Conservation (phyloP, 2,113 vertebrate species). For the Eolophus roseicapilla region DNA sequence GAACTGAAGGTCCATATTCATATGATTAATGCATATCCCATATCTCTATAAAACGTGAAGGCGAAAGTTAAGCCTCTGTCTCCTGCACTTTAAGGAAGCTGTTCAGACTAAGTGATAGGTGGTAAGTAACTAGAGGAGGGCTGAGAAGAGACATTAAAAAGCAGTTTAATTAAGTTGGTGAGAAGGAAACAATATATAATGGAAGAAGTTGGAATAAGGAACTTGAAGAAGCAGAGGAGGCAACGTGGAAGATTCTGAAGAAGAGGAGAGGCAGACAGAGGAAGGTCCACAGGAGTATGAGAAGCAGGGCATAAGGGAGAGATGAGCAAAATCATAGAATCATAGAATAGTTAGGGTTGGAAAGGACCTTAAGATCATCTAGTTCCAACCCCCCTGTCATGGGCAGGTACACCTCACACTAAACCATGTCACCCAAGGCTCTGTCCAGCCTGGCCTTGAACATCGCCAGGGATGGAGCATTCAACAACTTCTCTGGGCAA, state of each 20-base stretch:
- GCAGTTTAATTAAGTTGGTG: neutral
- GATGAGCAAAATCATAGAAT: neutral
- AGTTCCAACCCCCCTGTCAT: too few species aligned
- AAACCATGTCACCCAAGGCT: too few species aligned
- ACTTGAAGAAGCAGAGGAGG: neutral
- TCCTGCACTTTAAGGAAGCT: neutral
- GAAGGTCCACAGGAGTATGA: neutral
- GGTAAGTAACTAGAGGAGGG: neutral
- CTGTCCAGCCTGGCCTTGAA: too few species aligned
- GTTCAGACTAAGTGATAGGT: neutral
- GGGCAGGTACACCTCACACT: too few species aligned
- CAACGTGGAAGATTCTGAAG: neutral
- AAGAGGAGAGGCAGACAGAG: neutral
- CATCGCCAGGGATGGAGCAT: too few species aligned
- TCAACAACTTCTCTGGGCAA: too few species aligned
- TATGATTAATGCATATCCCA: neutral
- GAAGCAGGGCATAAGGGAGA: neutral
- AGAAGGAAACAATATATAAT: neutral
- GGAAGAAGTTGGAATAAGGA: neutral
- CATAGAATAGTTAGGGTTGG: too few species aligned
- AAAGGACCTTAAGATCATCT: too few species aligned
- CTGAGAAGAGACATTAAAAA: neutral
- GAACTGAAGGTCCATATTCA: neutral
- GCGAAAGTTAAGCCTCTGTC: neutral
- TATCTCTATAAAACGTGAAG: neutral